These are phyloP conservation scores for Beris chalybata DNA, from an alignment of 2,888 invertebrate species.

Conservation along the genomic window DNA sequence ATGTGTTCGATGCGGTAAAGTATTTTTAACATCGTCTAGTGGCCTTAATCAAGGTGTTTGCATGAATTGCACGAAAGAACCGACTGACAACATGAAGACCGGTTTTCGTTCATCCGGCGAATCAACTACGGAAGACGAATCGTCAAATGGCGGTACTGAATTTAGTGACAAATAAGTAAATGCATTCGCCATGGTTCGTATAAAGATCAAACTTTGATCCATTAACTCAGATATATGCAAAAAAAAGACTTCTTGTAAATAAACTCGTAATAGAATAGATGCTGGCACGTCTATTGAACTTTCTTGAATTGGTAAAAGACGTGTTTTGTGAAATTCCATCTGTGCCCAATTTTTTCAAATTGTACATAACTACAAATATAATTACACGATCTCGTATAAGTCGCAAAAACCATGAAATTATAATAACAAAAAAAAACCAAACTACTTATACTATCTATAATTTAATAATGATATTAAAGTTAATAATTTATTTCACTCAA, in stretches of 20 bases:
- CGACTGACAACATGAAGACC: slow-evolving; percentile 44
- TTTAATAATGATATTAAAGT: background rate
- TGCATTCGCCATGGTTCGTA: background rate
- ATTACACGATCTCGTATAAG: slow-evolving; percentile 18
- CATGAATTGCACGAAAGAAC: slow-evolving; percentile 49
- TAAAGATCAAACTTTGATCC: background rate
- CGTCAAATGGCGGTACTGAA: slow-evolving; percentile 51
- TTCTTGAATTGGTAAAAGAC: slow-evolving; percentile 1
- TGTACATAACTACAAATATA: background rate
- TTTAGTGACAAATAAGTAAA: slow-evolving; percentile 46
- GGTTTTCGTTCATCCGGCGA: slow-evolving; percentile 49
- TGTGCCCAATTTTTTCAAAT: slow-evolving; percentile 21
- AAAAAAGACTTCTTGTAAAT: no score
- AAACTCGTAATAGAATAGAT: background rate
- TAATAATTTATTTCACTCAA: no score
- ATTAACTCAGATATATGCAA: no score
- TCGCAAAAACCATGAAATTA: slow-evolving; percentile 21
- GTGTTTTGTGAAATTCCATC: slow-evolving; percentile 26
- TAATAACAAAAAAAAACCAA: slow-evolving; percentile 23
- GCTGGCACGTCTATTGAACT: slow-evolving; percentile 21
- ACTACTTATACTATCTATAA: slow-evolving; percentile 7
- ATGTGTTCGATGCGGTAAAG: slow-evolving; percentile 63
- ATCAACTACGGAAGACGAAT: slow-evolving; percentile 50
- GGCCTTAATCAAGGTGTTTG: slow-evolving; percentile 53
- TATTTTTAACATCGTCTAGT: slow-evolving; percentile 54